Evolutionary conservation across 1,140 invertebrate species (phyloP), one percentile per base, ranked within the genome.

Genomic region (Sipha flava): DNA sequence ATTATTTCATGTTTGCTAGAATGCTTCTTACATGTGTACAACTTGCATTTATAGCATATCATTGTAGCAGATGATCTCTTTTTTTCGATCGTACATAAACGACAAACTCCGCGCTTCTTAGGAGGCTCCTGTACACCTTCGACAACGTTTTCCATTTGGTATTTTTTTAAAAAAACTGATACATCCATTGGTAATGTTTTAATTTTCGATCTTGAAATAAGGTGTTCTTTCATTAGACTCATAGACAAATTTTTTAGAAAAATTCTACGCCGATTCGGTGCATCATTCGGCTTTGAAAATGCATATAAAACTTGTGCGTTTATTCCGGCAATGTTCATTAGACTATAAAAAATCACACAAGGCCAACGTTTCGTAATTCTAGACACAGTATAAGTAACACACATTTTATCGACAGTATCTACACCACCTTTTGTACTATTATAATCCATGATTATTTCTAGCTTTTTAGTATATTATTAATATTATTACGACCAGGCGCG

Each of bases 381-480:
- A 43, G 77, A 23, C 37, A 66, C 62, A 29, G 79, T 80, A 79
- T 84, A 79, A 26, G 43, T 31, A 26, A 12, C 57, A 45, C 45
- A 45, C 59, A 79, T 62, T 47, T 64, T 34, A n/a, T 79, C 77
- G 3, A 64, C 59, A 21, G 43, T 45, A 59, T 79, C 75, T 29
- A 59, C 75, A 40, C 75, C 75, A 40, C 52, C 57, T 59, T 79
- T 79, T 37, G 75, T 79, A 43, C 21, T 45, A 45, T 83, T 83
- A 80, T 83, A 82, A 68, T 82, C 82, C 45, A 73, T 82, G 45
- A 83, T 83, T 26, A 83, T 68, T 54, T 82, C 79, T 43, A 81
- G 83, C 23, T 73, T 77, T 54, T 45, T 49, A 21, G 47, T 49
- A 49, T n/a, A n/a, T n/a, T n/a, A n/a, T n/a, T n/a, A n/a, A n/a